Evolutionary conservation across 2,888 invertebrate species (phyloP), one percentile per base, ranked within the genome.

Genomic region (Thera obeliscata): DNA sequence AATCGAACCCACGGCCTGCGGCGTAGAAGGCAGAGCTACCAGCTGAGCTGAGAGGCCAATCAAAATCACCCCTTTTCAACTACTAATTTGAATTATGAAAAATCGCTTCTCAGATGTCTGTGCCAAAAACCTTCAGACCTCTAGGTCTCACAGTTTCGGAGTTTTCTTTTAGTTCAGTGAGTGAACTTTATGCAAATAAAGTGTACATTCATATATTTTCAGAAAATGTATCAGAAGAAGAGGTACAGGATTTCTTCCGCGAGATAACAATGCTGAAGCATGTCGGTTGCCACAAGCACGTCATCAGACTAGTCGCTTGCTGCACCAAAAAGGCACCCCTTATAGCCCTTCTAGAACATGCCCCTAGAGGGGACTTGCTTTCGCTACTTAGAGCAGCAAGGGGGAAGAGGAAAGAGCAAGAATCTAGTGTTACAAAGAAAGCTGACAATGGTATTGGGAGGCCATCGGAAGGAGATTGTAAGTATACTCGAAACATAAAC

Each of bases 231-330:
- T 85, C 94, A 0, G 86, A 93, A 9, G 95, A 95, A 67, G 95
- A 95, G 78, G 87, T 94, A 59, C 95, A 95, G 64, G 96, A 97
- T 79, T 96, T 98, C 79, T 89, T 96, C 22, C 94, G 95, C 0
- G 98, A 98, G 89, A 97, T 98, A 36, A 93, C 94, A 38, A 96
- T 96, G 89, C 94, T 97, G 85, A 97, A 97, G 84, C 95, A 95
- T 72, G 96, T 97, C 0, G 97, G 97, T 0, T 91, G 90, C 0
- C 97, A 98, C 86, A 94, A 95, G 12, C 96, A 97, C 86, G 96
- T 98, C 61, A 97, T 98, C 12, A 91, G 95, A 7, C 86, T 97
- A 2, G 81, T 97, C 0, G 97, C 96, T 0, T 97, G 97, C 77
- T 97, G 97, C 78, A 96, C 96, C 0, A 86, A 94, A 22, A 90